A percentile compares a stretch with the other conserved stretches of the same genome.
Conservation (phyloP, 2,113 vertebrate genomes). For the Cheilinus undulatus region DNA sequence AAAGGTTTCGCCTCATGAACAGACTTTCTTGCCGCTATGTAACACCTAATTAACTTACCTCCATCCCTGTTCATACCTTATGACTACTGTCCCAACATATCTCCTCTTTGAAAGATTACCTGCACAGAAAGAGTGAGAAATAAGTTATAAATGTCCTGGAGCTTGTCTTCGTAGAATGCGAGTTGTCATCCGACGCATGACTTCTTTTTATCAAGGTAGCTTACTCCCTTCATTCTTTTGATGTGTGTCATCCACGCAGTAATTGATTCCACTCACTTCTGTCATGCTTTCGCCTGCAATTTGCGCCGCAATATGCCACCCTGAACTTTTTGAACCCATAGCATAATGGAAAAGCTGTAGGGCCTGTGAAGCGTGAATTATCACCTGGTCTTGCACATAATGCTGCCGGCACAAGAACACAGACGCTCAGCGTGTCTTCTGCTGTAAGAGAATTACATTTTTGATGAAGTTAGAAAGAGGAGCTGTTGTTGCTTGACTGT, state of each 20-base stretch:
- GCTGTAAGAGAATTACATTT: slow-evolving; percentile 43
- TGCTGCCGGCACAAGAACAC: slow-evolving; percentile 58
- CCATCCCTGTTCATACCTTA: slow-evolving; percentile 37
- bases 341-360: slow-evolving; percentile 75
- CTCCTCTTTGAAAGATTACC: slow-evolving; percentile 44
- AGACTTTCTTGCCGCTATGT: slow-evolving; percentile 22
- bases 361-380: slow-evolving; percentile 71
- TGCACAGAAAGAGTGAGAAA: slow-evolving; percentile 51
- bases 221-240: slow-evolving; percentile 73
- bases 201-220: slow-evolving; percentile 73
- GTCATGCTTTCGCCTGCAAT: slow-evolving; percentile 79
- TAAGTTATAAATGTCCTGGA: slow-evolving; percentile 61
- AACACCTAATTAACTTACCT: slow-evolving; percentile 67
- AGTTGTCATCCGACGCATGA: slow-evolving; percentile 59
- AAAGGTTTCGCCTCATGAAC: slow-evolving; percentile 6
- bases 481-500: slow-evolving; percentile 32
- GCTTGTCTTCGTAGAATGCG: slow-evolving; percentile 71
- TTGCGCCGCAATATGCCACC: slow-evolving; percentile 72
- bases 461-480: slow-evolving; percentile 51
- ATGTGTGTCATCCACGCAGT: slow-evolving; percentile 74
- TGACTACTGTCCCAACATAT: slow-evolving; percentile 42
- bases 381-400: slow-evolving; percentile 72
- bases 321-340: slow-evolving; percentile 73
- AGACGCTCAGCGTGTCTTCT: slow-evolving; percentile 25
- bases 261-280: slow-evolving; percentile 80